Base-by-base conservation (phyloP, 2,797 vertebrate species). In the Novumbra hubbsi region DNA sequence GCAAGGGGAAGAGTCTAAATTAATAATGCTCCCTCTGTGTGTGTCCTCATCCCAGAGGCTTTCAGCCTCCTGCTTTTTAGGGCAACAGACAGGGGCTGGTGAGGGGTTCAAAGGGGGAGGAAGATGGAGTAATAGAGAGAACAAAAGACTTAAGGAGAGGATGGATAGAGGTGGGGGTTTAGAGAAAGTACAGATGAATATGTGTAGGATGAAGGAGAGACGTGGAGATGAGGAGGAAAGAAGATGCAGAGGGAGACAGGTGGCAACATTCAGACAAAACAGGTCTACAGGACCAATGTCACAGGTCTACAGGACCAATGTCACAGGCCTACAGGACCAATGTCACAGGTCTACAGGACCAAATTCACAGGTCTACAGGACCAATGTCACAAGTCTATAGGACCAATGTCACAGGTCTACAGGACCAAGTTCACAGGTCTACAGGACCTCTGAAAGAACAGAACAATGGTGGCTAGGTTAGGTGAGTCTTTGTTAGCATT, bases 41-140 rank as follows among this genome's bases (percentile, higher is more conserved):
- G 16, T 71, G 17, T 71, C 70, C 62, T 76, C 60, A 12, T 48
- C 83, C 80, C 83, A 45, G 12, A 62, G 80, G 81, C 79, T 52
- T 68, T 78, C 72, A 82, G 84, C 49, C 83, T 74, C 52, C 45
- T 88, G 87, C 85, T 90, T 88, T 88, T 79, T 89, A 83, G 83
- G 88, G 88, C 86, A 86, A 83, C 57, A 48, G 57, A 28, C 57
- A 72, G 45, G 67, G 75, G 69, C 68, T 66, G 70, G 62, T 16
- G 48, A 4, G 71, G 71, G 75, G 77, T 79, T 8, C 41, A 45
- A 74, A 76, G 76, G 41, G 38, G 72, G 30, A 77, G 45, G 24
- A 75, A 78, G 78, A 77, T 63, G 72, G 70, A 32, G 70, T 76
- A 75, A 72, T 45, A 24, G 30, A 69, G 60, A 76, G 50, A 74